These are phyloP conservation scores for Ciona savignyi DNA, from an alignment of 23 tunicate genomes.

Conservation along the genomic window DNA sequence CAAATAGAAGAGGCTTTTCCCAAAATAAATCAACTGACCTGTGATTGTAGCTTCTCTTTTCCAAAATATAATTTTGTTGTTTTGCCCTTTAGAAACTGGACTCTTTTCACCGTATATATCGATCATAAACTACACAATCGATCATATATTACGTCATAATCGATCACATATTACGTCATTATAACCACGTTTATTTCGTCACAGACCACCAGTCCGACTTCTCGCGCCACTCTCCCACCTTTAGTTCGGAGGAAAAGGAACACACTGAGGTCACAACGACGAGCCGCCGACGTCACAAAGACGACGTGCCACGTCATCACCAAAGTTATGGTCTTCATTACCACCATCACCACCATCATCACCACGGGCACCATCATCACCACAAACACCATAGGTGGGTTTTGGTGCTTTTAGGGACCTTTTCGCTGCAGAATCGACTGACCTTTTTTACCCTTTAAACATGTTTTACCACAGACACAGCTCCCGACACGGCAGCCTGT, in stretches of 20 bases:
- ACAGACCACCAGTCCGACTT: constrained; percentile 13
- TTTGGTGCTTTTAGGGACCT: no score
- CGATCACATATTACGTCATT: no score
- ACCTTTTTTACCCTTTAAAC: no score
- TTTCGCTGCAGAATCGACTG: no score
- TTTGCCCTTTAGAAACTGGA: no score
- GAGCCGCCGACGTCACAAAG: constrained; percentile 43
- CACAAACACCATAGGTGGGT: constrained; percentile 65
- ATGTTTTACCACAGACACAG: constrained; percentile 53
- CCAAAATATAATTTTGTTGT: no score
- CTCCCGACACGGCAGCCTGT: constrained; percentile 34
- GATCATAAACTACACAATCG: no score
- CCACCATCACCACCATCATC: constrained; percentile 71
- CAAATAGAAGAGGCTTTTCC: no score
- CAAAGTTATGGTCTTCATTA: constrained; percentile 53
- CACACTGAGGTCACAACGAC: neutral
- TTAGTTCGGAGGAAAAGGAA: constrained; percentile 9
- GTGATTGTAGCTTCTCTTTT: no score
- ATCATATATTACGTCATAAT: no score
- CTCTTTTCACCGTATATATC: no score
- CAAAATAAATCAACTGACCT: no score
- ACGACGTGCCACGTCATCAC: constrained; percentile 53
- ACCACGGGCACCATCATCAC: constrained; percentile 91
- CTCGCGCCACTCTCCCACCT: constrained; percentile 31
- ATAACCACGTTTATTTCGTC: neutral